These are phyloP conservation scores for Chromoteleia sp. DNA, from an alignment of 2,888 invertebrate species.

Conservation along the genomic window DNA sequence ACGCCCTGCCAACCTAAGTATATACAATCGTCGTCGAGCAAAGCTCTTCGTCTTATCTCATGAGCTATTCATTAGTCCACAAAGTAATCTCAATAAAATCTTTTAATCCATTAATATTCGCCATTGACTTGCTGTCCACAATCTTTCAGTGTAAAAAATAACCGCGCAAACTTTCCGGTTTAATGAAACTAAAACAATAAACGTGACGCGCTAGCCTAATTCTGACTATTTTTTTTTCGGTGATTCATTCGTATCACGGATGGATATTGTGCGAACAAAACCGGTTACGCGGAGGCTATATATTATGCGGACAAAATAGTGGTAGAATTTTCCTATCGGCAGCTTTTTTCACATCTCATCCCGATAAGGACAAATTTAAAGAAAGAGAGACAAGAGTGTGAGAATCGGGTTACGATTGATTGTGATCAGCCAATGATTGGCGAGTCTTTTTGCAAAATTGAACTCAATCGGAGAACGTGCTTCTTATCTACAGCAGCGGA, in stretches of 20 bases:
- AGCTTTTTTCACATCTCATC: slow-evolving; percentile 29
- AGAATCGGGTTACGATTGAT: slow-evolving; percentile 56
- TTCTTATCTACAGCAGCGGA: slow-evolving; percentile 20
- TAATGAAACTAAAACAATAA: slow-evolving; percentile 26
- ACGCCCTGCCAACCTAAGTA: too few species aligned
- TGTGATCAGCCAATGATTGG: slow-evolving; percentile 34
- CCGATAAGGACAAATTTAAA: slow-evolving; percentile 28
- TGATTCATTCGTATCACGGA: slow-evolving; percentile 7
- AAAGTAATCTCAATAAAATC: slow-evolving; percentile 4
- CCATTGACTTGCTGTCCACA: neutral
- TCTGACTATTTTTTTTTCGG: slow-evolving; percentile 12
- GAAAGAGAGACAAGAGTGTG: slow-evolving; percentile 25
- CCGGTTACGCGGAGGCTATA: slow-evolving; percentile 22
- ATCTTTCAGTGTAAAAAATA: slow-evolving; percentile 16
- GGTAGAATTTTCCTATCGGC: slow-evolving; percentile 33
- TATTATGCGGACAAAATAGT: slow-evolving; percentile 24
- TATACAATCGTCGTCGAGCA: too few species aligned
- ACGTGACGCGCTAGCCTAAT: slow-evolving; percentile 15
- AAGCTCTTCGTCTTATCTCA: slow-evolving; percentile 14
- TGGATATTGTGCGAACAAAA: slow-evolving; percentile 8
- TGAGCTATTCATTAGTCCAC: slow-evolving; percentile 17
- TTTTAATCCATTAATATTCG: slow-evolving; percentile 34
- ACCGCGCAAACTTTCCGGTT: neutral
- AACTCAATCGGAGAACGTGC: slow-evolving; percentile 43
- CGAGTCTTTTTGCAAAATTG: slow-evolving; percentile 47